phyloP scores from a whole-genome alignment of 2,888 invertebrate genomes.

The Thelaira solivaga region DNA sequence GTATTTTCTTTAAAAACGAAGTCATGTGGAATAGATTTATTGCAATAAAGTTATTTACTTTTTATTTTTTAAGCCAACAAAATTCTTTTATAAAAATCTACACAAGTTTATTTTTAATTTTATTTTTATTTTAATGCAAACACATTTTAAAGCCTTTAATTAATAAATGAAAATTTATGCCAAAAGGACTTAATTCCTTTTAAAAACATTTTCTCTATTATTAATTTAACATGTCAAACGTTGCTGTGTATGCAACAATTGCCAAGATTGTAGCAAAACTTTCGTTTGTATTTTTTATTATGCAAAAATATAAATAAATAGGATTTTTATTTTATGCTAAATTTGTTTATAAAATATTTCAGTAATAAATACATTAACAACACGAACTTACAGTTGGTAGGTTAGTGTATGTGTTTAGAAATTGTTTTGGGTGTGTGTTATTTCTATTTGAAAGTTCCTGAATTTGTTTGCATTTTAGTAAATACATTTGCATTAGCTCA shows the following conservation, averaged over 20 bases:
- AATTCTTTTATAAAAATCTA: conserved; percentile 1
- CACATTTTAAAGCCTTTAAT: conserved; percentile 32
- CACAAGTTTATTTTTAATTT: conserved; percentile 1
- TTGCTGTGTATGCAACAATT: too few relatives aligned
- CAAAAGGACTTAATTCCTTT: background rate
- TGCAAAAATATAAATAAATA: background rate
- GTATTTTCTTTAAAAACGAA: conserved; percentile 52
- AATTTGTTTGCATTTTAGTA: background rate
- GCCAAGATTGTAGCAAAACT: background rate
- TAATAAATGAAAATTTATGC: conserved; percentile 7
- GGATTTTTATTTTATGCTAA: conserved; percentile 4
- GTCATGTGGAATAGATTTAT: conserved; percentile 61
- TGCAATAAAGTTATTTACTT: conserved; percentile 47
- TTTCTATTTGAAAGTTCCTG: background rate
- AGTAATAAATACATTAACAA: conserved; percentile 4
- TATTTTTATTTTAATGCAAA: background rate
- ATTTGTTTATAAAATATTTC: background rate
- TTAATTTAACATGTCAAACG: background rate
- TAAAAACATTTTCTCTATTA: background rate
- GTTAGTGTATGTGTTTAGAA: background rate
- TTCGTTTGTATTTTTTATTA: too few relatives aligned
- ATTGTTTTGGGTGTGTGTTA: background rate
- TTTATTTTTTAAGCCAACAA: conserved; percentile 15
- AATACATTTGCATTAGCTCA: conserved; percentile 34
- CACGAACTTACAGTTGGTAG: background rate